Percentiles rank a stretch among this genome's conserved stretches.
These are phyloP conservation scores for Phrynocephalus versicolor DNA, from an alignment of 2,113 vertebrate species.

Conservation along the genomic window DNA sequence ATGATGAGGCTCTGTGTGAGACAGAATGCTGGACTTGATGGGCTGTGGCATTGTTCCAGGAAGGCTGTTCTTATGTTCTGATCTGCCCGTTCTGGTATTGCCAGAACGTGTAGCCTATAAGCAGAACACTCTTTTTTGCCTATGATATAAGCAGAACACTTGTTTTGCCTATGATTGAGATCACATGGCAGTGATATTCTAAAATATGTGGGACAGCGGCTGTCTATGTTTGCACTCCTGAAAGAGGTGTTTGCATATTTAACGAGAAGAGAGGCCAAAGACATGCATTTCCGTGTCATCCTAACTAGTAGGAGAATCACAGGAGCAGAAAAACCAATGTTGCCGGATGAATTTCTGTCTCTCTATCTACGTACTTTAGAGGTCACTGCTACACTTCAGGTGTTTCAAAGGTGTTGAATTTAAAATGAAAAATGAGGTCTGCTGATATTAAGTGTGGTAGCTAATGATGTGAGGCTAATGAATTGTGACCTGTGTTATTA, in stretches of 20 bases:
- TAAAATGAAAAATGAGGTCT: conserved; percentile 43
- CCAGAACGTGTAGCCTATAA: too few species aligned
- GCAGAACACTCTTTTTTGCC: too few species aligned
- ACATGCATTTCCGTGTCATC: background rate
- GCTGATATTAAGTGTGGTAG: conserved; percentile 45
- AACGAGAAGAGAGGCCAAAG: background rate
- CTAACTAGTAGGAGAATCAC: background rate
- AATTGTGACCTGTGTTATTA: conserved; percentile 42
- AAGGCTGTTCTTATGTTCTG: too few species aligned
- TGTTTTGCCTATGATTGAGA: too few species aligned
- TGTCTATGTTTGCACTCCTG: background rate
- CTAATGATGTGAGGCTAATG: conserved; percentile 38
- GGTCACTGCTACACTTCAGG: conserved; percentile 37
- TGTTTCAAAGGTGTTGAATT: conserved; percentile 39
- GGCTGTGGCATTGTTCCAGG: too few species aligned
- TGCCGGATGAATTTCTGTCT: background rate
- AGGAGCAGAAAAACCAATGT: background rate
- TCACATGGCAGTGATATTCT: background rate
- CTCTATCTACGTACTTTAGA: conserved; percentile 24
- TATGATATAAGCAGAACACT: too few species aligned
- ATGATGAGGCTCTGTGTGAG: too few species aligned
- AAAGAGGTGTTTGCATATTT: background rate
- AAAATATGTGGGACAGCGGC: background rate
- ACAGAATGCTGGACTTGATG: too few species aligned
- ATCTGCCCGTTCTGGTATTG: background rate